Conservation (phyloP, 92 coral and sea anemone species). For the Virgularia gustaviana region DNA sequence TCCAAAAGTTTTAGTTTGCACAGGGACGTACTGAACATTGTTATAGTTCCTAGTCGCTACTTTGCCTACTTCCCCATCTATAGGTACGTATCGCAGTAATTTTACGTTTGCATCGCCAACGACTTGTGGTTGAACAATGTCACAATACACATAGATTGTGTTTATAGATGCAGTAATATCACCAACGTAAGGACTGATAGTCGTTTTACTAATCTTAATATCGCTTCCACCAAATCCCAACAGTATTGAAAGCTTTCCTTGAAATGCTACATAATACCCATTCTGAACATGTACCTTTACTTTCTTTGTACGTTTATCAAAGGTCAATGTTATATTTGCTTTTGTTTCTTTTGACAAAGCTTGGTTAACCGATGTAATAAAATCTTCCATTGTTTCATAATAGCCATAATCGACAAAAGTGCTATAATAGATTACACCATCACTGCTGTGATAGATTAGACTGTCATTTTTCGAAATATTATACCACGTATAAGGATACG, state of each 20-base stretch:
- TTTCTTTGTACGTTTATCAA: constrained; percentile 20
- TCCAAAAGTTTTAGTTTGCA: constrained; percentile 55
- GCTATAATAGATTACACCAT: not conserved
- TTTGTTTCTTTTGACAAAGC: constrained; percentile 12
- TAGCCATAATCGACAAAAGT: constrained; percentile 28
- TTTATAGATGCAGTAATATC: constrained; percentile 31
- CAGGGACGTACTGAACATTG: constrained; percentile 56
- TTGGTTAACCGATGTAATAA: constrained; percentile 40
- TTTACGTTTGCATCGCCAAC: constrained; percentile 54
- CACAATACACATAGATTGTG: constrained; percentile 46
- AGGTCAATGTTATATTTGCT: constrained; percentile 16
- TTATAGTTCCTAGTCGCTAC: constrained; percentile 20
- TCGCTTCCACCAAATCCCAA: constrained; percentile 16
- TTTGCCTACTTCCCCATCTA: constrained; percentile 46
- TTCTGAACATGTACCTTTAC: constrained; percentile 32
- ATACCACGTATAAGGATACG: constrained; percentile 12
- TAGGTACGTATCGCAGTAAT: constrained; percentile 48
- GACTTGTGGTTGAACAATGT: constrained; percentile 42
- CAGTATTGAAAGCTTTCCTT: not conserved
- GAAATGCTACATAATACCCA: not conserved
- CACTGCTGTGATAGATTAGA: constrained; percentile 24
- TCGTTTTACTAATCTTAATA: not conserved
- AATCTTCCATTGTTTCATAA: constrained; percentile 32
- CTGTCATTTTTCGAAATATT: not conserved
- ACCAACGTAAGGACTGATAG: constrained; percentile 40